These are phyloP conservation scores for Strix uralensis DNA, from an alignment of 2,113 vertebrate species.

Conservation along the genomic window DNA sequence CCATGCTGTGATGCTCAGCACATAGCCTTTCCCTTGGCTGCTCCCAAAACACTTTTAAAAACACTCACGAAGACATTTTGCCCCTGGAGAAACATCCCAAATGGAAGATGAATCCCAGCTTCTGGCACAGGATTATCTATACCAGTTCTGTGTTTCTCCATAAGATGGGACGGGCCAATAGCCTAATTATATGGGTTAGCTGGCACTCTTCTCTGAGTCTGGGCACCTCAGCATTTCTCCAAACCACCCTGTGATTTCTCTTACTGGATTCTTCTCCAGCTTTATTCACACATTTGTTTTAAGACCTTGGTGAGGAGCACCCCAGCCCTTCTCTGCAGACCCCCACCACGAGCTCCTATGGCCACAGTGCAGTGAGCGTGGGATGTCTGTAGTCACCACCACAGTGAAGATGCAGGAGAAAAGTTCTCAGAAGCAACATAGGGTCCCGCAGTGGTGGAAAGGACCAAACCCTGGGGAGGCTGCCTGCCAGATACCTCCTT, in stretches of 20 bases:
- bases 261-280: not conserved
- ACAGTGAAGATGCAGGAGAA: rapidly evolving
- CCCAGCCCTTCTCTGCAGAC: not conserved
- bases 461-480: not conserved
- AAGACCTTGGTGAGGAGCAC: rapidly evolving
- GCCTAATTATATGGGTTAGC: not conserved
- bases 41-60: not conserved
- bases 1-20: not conserved
- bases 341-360: not conserved
- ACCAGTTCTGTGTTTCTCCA: not conserved
- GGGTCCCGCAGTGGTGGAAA: not conserved
- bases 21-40: not conserved
- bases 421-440: not conserved
- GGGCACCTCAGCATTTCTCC: not conserved
- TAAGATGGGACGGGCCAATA: not conserved
- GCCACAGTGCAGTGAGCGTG: rapidly evolving
- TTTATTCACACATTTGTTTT: not conserved
- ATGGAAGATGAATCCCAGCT: not conserved
- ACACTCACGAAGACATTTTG: not conserved
- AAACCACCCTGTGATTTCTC: not conserved
- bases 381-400: not conserved
- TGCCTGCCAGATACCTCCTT: not conserved
- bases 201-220: not conserved
- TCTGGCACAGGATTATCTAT: not conserved
- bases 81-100: not conserved